Conservation (phyloP, 2,888 invertebrate genomes). For the Brachylomia viminalis region DNA sequence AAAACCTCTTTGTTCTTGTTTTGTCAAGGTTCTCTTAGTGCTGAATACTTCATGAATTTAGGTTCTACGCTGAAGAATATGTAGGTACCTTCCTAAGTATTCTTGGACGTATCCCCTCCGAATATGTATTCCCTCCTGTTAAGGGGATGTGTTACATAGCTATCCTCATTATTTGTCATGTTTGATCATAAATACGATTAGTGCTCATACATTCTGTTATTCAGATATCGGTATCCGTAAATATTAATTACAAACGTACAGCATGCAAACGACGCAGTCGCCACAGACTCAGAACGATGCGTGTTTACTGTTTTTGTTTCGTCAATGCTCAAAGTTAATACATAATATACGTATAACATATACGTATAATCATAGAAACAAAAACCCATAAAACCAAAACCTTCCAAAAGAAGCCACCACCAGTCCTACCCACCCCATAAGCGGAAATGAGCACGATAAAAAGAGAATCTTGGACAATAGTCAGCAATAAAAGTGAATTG, state of each 20-base stretch:
- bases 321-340: background rate
- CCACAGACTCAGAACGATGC: background rate
- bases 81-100: too few relatives aligned
- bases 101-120: background rate
- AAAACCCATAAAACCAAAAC: background rate
- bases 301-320: background rate
- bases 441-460: conserved; percentile 43
- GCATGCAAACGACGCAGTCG: too few relatives aligned
- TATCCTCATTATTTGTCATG: background rate
- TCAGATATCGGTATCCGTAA: background rate
- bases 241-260: background rate
- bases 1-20: conserved; percentile 38
- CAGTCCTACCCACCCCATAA: conserved; percentile 9
- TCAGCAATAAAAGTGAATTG: conserved; percentile 65
- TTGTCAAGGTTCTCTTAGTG: background rate
- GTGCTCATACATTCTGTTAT: background rate
- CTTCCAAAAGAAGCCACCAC: background rate
- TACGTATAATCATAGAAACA: background rate
- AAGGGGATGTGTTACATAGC: background rate
- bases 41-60: background rate
- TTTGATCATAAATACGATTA: background rate
- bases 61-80: background rate
- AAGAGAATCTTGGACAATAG: conserved; percentile 62
- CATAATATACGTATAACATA: background rate
- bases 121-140: background rate